Base-by-base conservation (phyloP, 2,113 vertebrate species). In the Phalacrocorax brasilianus region DNA sequence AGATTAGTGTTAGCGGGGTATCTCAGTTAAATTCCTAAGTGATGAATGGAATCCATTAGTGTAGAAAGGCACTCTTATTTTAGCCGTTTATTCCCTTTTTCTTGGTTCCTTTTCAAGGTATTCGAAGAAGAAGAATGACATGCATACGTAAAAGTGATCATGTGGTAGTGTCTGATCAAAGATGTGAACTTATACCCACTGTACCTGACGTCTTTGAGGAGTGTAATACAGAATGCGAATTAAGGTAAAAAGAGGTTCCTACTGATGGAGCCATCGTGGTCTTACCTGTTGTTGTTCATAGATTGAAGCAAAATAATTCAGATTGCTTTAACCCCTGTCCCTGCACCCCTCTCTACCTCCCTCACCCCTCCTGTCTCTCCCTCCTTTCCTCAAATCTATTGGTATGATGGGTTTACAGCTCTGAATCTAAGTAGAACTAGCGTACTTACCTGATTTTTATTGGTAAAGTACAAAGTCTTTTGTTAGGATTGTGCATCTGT, bases 161-260 rank as follows among this genome's bases (percentile, higher is more conserved):
- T 23, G 85, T 98, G 20, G 97, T 99, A 71, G 98, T 99, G 30
- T 99, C 99, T 21, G 99, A 99, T 85, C 98, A 99, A 95, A 98
- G 98, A 90, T 99, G 99, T 98, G 98, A 99, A 74, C 97, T 98
- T 91, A 86, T 98, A 92, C 96, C 98, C 65, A 93, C 94, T 23
- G 98, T 98, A 8, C 87, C 95, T 65, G 87, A 96, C 80, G 92
- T 97, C 40, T 98, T 95, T 33, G 99, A 99, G 96, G 97, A 97
- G 40, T 99, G 99, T 97, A 99, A 99, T 93, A 95, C 95, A 20
- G 98, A 99, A 66, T 99, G 99, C 97, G 99, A 99, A 97, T 97
- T 99, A 97, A 99, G 99, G 99, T 99, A 97, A 96, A 78, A 84
- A 72, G 42, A 27, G 4, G 6, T 85, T 84, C 22, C 55, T 63